Base-by-base conservation (phyloP, 2,113 vertebrate species). In the Morone saxatilis region DNA sequence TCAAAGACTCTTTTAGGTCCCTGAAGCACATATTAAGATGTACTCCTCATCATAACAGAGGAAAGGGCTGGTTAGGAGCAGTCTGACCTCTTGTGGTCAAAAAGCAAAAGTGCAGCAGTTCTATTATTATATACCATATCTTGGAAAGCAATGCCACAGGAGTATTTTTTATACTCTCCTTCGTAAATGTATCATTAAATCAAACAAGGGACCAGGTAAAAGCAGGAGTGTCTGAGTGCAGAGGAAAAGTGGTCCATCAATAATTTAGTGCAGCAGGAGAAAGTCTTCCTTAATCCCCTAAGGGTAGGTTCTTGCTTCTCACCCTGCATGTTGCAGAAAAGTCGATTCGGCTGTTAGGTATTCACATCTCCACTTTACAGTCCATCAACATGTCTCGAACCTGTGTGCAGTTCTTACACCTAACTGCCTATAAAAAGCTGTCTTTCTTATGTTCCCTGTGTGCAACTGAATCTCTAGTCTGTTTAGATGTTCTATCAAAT, bases 1-100 rank as follows among this genome's bases (percentile, higher is more conserved):
- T 62, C 12, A 1, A 13, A 74, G 45, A 62, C 40, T 67, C 45
- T 40, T 59, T 45, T 9, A 13, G 4, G n/a, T 47, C 38, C 4
- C 51, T 59, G 31, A 41, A 6, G 6, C 10, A 0, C 2, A 60
- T 2, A 41, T 0, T 4, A 38, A 63, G 41, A 59, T 5, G 4
- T 38, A 19, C 16, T 14, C 4, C 16, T n/a, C 9, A 0, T 43
- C 13, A 4, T 10, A 5, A 20, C 40, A 69, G 48, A 41, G 14
- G 5, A 38, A 7, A 43, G 25, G 8, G 9, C 63, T 77, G 40
- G 17, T 43, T 25, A 48, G 79, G 78, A 48, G 19, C 38, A 89
- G 83, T 50, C 91, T 93, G 93, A 86, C 92, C 90, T 85, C 93
- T 93, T 54, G 86, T 94, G 93, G 93, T 57, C 11, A 70, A 57